Evolutionary conservation across 2,113 vertebrate species (phyloP), one percentile per base, ranked within the genome.

Genomic region (Barnardius zonarius): DNA sequence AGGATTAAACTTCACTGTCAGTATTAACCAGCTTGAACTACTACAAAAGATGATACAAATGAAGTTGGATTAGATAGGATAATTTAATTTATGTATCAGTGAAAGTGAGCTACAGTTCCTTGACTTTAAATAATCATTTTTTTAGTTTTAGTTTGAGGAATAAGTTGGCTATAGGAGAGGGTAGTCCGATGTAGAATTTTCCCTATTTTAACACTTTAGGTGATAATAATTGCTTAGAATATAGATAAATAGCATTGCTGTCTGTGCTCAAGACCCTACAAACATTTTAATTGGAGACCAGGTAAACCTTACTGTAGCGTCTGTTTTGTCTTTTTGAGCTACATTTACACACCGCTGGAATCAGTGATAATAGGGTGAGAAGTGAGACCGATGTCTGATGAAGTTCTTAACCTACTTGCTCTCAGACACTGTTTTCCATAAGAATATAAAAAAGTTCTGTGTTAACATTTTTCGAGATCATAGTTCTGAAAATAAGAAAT

Each of bases 141-240:
- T 83, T 54, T 43, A 25, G 22, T 41, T 48, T 51, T 6, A 6
- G 33, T 69, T 75, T 62, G 37, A 13, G 3, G 3, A 61, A 35
- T 55, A 77, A 52, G 3, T 73, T 6, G 9, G 5, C 18, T 61
- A 28, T 4, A 27, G 17, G 10, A 81, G 8, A 48, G 1, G 4
- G 3, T 64, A 17, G 0, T 61, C 4, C 8, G 51, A 17, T 2
- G 3, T 17, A 33, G 3, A 83, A n/a, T 74, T 64, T 86, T 64
- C 18, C 3, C 5, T 25, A 76, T 77, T 67, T 37, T 22, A 55
- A 66, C 4, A 55, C 3, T 5, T 37, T 4, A 43, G 1, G 3
- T 17, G 4, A 3, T 46, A 31, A 85, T 55, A 84, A 78, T 0
- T 28, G 5, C 6, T 1, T 5, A 62, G 6, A 78, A 0, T 43